A percentile compares a stretch with the other conserved stretches of the same genome.
Evolutionary conservation across 2,113 vertebrate genomes (phyloP).

Genomic region (Chascanopsetta lugubris): DNA sequence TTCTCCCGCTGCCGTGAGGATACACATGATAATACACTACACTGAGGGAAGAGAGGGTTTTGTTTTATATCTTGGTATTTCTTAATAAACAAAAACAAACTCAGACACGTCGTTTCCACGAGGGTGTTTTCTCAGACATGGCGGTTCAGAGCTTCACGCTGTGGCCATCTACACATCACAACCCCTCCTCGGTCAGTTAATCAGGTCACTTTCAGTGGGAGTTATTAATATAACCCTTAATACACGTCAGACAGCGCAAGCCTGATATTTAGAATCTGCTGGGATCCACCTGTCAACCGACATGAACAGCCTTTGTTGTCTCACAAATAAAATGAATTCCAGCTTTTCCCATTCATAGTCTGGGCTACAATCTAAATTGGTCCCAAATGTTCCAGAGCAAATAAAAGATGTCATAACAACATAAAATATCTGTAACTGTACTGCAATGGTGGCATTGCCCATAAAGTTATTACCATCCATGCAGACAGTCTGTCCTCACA

Average conservation of each 20-base stretch:
- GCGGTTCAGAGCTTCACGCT: conserved; percentile 24
- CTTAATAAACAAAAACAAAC: background rate
- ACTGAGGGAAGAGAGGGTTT: background rate
- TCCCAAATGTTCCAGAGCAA: too few relatives aligned
- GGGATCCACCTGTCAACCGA: background rate
- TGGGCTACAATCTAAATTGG: too few relatives aligned
- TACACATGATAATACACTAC: background rate
- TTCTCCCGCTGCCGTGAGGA: background rate
- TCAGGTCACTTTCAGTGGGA: conserved; percentile 64
- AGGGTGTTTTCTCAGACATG: conserved; percentile 9
- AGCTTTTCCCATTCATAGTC: background rate
- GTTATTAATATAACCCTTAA: conserved; percentile 46
- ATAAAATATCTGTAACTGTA: too few relatives aligned
- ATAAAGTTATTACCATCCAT: too few relatives aligned
- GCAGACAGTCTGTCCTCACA: too few relatives aligned
- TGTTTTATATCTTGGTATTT: background rate
- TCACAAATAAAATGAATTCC: too few relatives aligned
- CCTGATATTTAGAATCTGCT: conserved; percentile 8
- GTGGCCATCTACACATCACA: conserved; percentile 38
- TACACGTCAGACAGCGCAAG: conserved; percentile 15
- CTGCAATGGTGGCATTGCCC: too few relatives aligned
- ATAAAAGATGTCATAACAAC: too few relatives aligned
- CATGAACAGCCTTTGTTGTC: background rate
- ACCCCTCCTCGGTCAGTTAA: conserved; percentile 47
- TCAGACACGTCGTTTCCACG: background rate